Evolutionary conservation across 2,888 invertebrate genomes (phyloP), one percentile per base, ranked within the genome.

Genomic region (Drosophila recens): DNA sequence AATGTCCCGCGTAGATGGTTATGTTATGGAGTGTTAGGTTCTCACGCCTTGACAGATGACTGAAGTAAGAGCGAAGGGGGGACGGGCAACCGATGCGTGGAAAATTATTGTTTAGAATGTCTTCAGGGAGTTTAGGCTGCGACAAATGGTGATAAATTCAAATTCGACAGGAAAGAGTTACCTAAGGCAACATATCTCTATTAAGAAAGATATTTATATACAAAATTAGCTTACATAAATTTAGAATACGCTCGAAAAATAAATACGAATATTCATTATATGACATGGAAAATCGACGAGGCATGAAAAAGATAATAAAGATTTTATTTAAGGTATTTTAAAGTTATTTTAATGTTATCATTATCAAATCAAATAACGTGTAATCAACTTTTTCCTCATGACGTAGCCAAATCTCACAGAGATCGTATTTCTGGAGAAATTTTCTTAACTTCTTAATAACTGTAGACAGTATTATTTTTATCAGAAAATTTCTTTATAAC

Each of bases 71-170:
- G 9, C 23, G n/a, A 49, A 68, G 58, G 63, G 63, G 56, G 38
- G n/a, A 38, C 57, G 40, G 62, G 63, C 69, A 51, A 49, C 49
- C 57, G 46, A 67, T 45, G 62, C 52, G 66, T 68, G 75, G 72
- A 69, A 75, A 80, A 83, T 76, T 64, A 76, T 52, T 76, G 54
- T 63, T 51, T 63, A 72, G 75, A 70, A 67, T 42, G 46, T 42
- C 67, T 48, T 11, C 4, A 38, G 67, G 63, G 79, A 57, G 64
- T 68, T 65, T 51, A 38, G 10, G 52, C 40, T 40, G 59, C 49
- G 82, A 80, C 86, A 85, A 82, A 85, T 86, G 65, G 79, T 72
- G 71, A 78, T 86, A 57, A 79, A 80, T 82, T 57, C 36, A 57
- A 49, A 33, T 40, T 54, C 27, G 46, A 57, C 49, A n/a, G 1